Evolutionary conservation across 2,797 vertebrate genomes (phyloP).

Genomic region (Artibeus lituratus): DNA sequence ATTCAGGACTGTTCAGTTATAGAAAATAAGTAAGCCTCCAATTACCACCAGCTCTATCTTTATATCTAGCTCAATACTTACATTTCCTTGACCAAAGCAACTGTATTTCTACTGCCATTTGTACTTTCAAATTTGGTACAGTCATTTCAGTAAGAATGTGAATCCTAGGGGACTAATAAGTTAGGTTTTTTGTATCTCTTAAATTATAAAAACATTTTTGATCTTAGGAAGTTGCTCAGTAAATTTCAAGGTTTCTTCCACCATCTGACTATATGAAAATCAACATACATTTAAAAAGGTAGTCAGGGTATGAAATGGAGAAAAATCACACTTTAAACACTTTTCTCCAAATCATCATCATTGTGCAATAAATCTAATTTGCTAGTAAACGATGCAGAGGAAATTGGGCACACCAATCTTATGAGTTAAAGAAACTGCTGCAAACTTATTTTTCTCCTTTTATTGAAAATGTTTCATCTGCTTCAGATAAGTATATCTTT

Average conservation of each 20-base stretch:
- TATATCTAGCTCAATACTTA: not conserved
- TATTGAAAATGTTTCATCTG: slow-evolving; percentile 29
- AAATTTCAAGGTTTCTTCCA: not conserved
- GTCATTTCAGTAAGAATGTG: not conserved
- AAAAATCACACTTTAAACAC: not conserved
- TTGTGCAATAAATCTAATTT: not conserved
- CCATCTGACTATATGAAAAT: not conserved
- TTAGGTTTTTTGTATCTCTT: not conserved
- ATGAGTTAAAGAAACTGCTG: slow-evolving; percentile 16
- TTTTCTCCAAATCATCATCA: not conserved
- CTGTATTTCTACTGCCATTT: not conserved
- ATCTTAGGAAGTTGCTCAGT: not conserved
- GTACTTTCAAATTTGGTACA: not conserved
- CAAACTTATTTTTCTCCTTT: slow-evolving; percentile 17
- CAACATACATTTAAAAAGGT: not conserved
- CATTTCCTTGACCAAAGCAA: not conserved
- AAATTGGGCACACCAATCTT: not conserved
- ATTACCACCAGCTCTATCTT: not conserved
- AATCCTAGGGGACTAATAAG: not conserved
- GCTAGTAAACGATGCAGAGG: not conserved
- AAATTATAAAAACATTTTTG: not conserved
- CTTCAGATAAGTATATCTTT: slow-evolving; percentile 3
- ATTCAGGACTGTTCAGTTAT: not conserved
- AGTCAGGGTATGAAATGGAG: slow-evolving; percentile 24
- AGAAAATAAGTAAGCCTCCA: not conserved